phyloP scores from a whole-genome alignment of 2,797 vertebrate species.

The Gadopsis bispinosus region DNA sequence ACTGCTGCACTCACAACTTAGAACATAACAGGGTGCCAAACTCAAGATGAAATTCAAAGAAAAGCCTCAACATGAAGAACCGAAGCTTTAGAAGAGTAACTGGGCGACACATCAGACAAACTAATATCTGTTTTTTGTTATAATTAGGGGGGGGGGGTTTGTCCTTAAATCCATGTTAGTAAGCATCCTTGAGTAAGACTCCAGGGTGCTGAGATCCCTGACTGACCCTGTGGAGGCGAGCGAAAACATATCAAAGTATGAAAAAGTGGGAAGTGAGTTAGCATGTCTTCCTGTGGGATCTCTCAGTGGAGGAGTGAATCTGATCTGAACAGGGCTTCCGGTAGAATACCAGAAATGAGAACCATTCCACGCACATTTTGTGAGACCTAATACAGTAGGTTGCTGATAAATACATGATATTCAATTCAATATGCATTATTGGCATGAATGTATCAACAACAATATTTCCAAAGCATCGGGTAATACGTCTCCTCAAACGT shows the following conservation, averaged over 20 bases:
- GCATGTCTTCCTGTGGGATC: neutral
- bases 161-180: conserved; percentile 20
- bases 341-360: neutral
- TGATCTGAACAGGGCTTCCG: conserved; percentile 11
- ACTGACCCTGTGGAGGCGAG: conserved; percentile 33
- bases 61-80: conserved; percentile 1
- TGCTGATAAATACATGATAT: neutral
- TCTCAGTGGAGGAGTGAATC: neutral
- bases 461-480: no score
- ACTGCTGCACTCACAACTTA: neutral
- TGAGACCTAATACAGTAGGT: neutral
- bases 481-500: neutral
- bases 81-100: neutral
- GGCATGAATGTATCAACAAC: no score
- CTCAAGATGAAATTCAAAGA: conserved; percentile 5
- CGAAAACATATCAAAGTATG: conserved; percentile 3
- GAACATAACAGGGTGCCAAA: conserved; percentile 24
- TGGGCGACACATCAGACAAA: conserved; percentile 21
- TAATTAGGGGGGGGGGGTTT: conserved; percentile 10
- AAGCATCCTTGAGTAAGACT: conserved; percentile 21
- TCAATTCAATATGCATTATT: no score
- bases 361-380: neutral
- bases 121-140: neutral
- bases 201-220: conserved; percentile 17
- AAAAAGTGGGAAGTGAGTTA: neutral